Base-by-base conservation (phyloP, 2,888 invertebrate species). In the Suillia variegata region DNA sequence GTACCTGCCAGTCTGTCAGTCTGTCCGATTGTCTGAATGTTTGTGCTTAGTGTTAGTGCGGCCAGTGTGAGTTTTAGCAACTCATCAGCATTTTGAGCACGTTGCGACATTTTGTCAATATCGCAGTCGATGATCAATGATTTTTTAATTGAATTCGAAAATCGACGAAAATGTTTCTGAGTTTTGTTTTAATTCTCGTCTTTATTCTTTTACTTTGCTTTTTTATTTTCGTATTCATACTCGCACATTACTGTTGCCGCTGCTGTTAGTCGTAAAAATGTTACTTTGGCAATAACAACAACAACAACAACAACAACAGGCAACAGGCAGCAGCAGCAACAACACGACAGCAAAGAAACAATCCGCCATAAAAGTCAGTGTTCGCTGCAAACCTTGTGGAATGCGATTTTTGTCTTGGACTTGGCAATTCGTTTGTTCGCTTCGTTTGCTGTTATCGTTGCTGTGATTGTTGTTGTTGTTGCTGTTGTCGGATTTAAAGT, bases 51-150 rank as follows among this genome's bases (percentile, higher is more conserved):
- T n/a, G n/a, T n/a, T n/a, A n/a, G n/a, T 13, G 38, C 38, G 17
- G 31, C 54, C 20, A 38, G 18, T 17, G 12, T 12, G 20, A 21
- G 15, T 50, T 64, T 71, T 67, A 68, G 77, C 70, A 71, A 67
- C 70, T 76, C 73, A 78, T 76, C 72, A 77, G 73, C 69, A 80
- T 76, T 77, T 75, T 70, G 70, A 70, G 67, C 80, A 80, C 78
- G 78, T 78, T 78, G 76, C 75, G 79, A 80, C 79, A 80, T 79
- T 80, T 79, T 76, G 80, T 80, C 80, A 79, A 80, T 77, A 79
- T 78, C 78, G 58, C 63, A 62, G 61, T 61, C 75, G 70, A 69
- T 69, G 75, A 74, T 76, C 78, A 79, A 77, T 78, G 79, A 76
- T 77, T 73, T 78, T 77, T 78, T 74, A 76, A 74, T 74, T 79